Percentiles rank a stretch among this genome's conserved stretches.
Conservation (phyloP, 2,113 vertebrate genomes). For the Lophotis ruficrista region DNA sequence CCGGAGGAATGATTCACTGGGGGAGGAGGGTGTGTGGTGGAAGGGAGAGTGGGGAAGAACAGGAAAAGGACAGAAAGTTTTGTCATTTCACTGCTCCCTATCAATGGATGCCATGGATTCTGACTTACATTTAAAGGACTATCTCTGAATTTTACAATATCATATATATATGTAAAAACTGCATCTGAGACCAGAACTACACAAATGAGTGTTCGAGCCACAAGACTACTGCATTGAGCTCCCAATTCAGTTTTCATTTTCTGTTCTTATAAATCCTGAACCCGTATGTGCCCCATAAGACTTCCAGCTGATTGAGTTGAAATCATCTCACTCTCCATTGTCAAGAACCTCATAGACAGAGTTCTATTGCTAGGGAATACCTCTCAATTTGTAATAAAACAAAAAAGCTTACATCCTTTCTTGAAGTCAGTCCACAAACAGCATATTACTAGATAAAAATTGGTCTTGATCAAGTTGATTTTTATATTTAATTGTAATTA, state of each 20-base stretch:
- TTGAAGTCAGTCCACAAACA: neutral
- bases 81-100: neutral
- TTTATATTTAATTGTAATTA: neutral
- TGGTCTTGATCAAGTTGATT: neutral
- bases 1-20: neutral
- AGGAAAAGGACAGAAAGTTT: neutral
- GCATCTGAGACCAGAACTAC: neutral
- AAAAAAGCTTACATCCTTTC: neutral
- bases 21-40: fast-evolving
- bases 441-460: neutral
- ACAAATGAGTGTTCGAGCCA: neutral
- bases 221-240: fast-evolving
- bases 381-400: neutral
- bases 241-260: neutral
- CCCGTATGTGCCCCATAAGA: fast-evolving
- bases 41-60: neutral
- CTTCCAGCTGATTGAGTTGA: neutral
- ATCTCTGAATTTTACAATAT: neutral
- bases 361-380: neutral
- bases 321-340: neutral
- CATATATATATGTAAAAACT: neutral
- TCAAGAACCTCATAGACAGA: neutral
- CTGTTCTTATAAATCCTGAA: neutral
- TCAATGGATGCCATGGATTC: neutral
- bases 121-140: neutral